Evolutionary conservation across 1,140 invertebrate species (phyloP).

Genomic region (Mya arenaria): DNA sequence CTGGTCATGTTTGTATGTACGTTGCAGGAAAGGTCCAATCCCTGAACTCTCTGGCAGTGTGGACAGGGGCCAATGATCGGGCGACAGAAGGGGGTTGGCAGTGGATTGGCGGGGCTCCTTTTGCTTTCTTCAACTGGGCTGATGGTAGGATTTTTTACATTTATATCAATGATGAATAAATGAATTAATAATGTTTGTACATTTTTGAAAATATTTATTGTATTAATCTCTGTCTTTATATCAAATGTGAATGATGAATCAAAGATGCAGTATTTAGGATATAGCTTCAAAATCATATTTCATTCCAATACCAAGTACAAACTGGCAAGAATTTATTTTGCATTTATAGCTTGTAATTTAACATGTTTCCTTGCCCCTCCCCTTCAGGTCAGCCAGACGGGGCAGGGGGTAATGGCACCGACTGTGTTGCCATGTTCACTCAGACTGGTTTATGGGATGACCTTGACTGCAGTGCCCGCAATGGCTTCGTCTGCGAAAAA

Average conservation of each 20-base stretch:
- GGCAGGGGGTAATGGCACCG: conserved; percentile 42
- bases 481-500: conserved; percentile 70
- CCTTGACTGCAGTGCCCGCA: conserved; percentile 54
- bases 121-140: conserved; percentile 72
- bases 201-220: no score
- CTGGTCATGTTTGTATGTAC: no score
- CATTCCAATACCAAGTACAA: no score
- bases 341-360: no score
- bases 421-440: conserved; percentile 64
- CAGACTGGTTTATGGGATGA: conserved; percentile 65
- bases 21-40: conserved; percentile 60
- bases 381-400: conserved; percentile 10
- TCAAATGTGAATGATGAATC: no score
- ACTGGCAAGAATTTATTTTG: no score
- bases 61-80: conserved; percentile 72
- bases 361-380: no score
- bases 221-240: no score
- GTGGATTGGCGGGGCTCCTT: conserved; percentile 65
- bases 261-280: no score
- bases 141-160: conserved; percentile 58
- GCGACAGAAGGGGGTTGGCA: conserved; percentile 67
- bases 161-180: no score
- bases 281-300: no score
- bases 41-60: conserved; percentile 61
- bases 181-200: no score